Evolutionary conservation across 1,140 invertebrate genomes (phyloP), one percentile per base, ranked within the genome.

Genomic region (Lepidurus apus): DNA sequence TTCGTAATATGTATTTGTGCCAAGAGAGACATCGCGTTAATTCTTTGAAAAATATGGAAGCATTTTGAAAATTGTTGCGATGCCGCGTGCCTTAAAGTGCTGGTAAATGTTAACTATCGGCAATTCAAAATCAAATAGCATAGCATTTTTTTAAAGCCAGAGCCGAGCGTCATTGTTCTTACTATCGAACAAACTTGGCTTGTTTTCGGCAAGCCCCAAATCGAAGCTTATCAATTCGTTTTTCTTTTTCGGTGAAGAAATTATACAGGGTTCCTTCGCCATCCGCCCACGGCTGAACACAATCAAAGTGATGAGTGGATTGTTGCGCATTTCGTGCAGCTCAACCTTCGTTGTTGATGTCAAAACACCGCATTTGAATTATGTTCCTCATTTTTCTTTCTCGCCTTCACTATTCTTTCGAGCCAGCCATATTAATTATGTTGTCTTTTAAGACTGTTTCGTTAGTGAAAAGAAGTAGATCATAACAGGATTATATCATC

Each of bases 211-310:
- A 21, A 65, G 21, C 53, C 1, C 53, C 21, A 65, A 65, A 65
- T 65, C 53, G 53, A 65, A 65, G 53, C 53, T 65, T n/a, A 65
- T 65, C 53, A 65, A 34, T 3, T 34, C 34, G 53, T 65, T 65
- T 65, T 13, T 65, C 21, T 65, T 13, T 17, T 65, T 13, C 10
- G 7, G 21, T 65, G 53, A 7, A 21, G 21, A 65, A 65, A 65
- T 65, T 65, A 65, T 65, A 65, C 53, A 21, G 21, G 53, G 9
- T 65, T 65, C 21, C 13, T 21, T 65, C 17, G 17, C 21, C 17
- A 21, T 21, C 7, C 17, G 21, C 17, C 9, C 6, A 65, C 17
- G 21, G 53, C 53, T 21, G 7, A 65, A n/a, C 53, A 17, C 53
- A 65, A 9, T 17, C 17, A 65, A 47, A 47, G 21, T 65, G 8